Evolutionary conservation across 2,888 invertebrate genomes (phyloP).

Genomic region (Watsonalla binaria): DNA sequence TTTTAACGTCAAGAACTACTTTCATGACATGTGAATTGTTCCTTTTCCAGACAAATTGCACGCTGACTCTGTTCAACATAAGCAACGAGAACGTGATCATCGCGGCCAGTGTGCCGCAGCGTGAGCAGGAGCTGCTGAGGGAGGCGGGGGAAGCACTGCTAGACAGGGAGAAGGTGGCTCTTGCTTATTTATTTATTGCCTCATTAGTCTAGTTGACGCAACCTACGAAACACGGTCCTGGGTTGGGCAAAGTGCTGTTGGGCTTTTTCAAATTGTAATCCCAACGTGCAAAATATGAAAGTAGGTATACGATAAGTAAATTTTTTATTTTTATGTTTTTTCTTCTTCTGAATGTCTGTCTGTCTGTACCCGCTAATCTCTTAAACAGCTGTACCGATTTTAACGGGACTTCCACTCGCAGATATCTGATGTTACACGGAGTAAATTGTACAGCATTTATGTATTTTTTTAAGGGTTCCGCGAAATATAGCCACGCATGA

Average conservation of each 20-base stretch:
- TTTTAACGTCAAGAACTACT: neutral
- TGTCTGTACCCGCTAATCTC: too few species aligned
- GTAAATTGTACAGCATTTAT: too few species aligned
- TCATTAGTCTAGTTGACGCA: neutral
- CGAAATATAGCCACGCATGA: too few species aligned
- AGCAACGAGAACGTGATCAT: constrained; percentile 94
- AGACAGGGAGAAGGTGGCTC: constrained; percentile 84
- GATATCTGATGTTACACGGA: too few species aligned
- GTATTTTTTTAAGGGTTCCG: too few species aligned
- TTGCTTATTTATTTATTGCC: neutral
- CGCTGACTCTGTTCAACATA: constrained; percentile 89
- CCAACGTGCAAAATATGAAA: neutral
- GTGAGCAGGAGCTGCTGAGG: constrained; percentile 79
- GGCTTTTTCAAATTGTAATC: too few species aligned
- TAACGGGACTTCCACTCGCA: too few species aligned
- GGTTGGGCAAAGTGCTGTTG: neutral
- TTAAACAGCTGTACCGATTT: too few species aligned
- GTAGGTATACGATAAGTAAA: neutral
- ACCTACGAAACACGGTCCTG: too few species aligned
- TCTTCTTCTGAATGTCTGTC: neutral
- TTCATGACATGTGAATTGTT: neutral
- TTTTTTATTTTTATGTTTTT: neutral
- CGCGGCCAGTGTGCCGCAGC: constrained; percentile 85
- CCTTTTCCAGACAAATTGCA: constrained; percentile 86
- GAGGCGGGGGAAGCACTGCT: constrained; percentile 82